Conservation (phyloP, 2,888 invertebrate species). For the Cheilosia vulpina region DNA sequence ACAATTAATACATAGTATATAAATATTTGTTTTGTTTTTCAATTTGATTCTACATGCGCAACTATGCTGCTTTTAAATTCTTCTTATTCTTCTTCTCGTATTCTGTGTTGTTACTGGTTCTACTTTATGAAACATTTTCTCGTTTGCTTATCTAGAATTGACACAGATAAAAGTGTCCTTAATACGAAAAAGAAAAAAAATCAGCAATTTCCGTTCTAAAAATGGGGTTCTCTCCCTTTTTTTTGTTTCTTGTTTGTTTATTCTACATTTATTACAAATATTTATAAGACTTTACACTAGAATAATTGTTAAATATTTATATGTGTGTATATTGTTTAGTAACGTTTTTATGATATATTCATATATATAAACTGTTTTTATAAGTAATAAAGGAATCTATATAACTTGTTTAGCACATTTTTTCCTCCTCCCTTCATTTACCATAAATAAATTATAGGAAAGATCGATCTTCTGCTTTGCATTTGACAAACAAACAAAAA, state of each 20-base stretch:
- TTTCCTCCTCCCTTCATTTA: constrained; percentile 39
- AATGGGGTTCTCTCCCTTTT: constrained; percentile 29
- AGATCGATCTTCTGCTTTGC: constrained; percentile 5
- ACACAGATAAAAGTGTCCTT: constrained; percentile 36
- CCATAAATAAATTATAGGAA: constrained; percentile 55
- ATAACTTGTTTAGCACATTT: constrained; percentile 71
- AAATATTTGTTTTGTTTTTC: constrained; percentile 49
- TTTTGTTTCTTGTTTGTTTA: constrained; percentile 11
- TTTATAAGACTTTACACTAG: constrained; percentile 73
- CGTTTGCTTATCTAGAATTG: constrained; percentile 37
- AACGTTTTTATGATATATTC: constrained; percentile 59
- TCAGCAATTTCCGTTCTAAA: constrained; percentile 57
- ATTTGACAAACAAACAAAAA: constrained; percentile 7
- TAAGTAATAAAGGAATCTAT: constrained; percentile 57
- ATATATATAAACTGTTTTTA: constrained; percentile 56
- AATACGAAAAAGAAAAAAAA: constrained; percentile 15
- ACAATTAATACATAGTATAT: constrained; percentile 72
- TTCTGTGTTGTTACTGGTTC: constrained; percentile 9
- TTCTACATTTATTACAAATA: constrained; percentile 75
- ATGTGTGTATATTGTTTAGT: constrained; percentile 63
- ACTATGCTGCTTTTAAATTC: constrained; percentile 72
- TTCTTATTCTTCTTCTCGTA: constrained; percentile 23
- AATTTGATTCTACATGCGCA: constrained; percentile 69
- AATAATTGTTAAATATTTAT: constrained; percentile 66
- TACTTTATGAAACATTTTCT: constrained; percentile 24